phyloP scores from a whole-genome alignment of 2,113 vertebrate genomes.

The Sebastes schlegelii region DNA sequence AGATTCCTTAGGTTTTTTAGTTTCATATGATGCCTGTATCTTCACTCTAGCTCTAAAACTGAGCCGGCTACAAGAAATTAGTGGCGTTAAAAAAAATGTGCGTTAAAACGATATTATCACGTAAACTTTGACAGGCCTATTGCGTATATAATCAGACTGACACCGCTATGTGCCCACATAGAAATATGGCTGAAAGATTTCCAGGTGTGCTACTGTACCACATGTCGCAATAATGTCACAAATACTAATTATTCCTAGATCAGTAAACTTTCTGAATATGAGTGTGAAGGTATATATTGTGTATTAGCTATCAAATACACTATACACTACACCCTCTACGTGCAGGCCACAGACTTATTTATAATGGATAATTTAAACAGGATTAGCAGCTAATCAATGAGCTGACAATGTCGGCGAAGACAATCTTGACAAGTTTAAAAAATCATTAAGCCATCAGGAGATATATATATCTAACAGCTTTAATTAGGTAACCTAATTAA shows the following conservation, averaged over 20 bases:
- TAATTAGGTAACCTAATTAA: slow-evolving; percentile 56
- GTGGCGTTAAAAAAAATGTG: too few species aligned
- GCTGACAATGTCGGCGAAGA: slow-evolving; percentile 2
- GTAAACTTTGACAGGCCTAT: too few species aligned
- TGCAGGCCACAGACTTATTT: slow-evolving; percentile 7
- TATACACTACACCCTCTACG: background rate
- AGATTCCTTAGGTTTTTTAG: too few species aligned
- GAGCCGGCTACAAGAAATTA: too few species aligned
- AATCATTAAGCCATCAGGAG: slow-evolving; percentile 22
- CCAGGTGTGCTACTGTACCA: background rate
- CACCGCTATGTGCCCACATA: background rate
- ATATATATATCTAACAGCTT: slow-evolving; percentile 32
- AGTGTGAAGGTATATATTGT: background rate
- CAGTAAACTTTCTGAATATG: background rate
- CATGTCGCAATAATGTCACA: background rate
- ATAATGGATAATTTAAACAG: slow-evolving; percentile 21
- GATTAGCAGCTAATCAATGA: slow-evolving; percentile 41
- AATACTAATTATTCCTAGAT: background rate
- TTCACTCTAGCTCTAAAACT: too few species aligned
- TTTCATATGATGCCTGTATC: too few species aligned
- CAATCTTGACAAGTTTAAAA: slow-evolving; percentile 28
- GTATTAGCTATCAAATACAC: background rate
- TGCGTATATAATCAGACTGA: background rate
- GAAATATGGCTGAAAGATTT: background rate
- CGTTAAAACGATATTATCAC: too few species aligned